Evolutionary conservation across 1,140 invertebrate species (phyloP), one percentile per base, ranked within the genome.

Genomic region (Bombus turneri): DNA sequence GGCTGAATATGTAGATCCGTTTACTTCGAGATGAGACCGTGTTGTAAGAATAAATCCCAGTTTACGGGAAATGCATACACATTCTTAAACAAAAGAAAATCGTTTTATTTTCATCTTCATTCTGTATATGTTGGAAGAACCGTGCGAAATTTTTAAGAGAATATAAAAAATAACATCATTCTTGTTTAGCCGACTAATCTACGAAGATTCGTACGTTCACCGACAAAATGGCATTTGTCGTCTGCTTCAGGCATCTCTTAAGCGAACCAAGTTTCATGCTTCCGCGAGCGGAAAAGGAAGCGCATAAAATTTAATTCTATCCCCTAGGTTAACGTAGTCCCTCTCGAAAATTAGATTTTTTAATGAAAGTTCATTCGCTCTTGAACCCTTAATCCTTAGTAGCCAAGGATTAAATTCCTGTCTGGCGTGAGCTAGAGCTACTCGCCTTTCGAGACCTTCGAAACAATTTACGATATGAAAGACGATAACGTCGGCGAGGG

Each of bases 311-410:
- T 90, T 90, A 90, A 90, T 90, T 90, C 78, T 90, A 87, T 78
- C 88, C 85, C 78, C 83, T 84, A 73, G 77, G 85, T 90, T 90
- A 86, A 78, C 88, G 85, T 82, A 87, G 73, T 90, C 78, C 85
- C 85, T 87, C 85, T 82, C 81, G 85, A 86, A 90, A 89, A 89
- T 89, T 89, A 83, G 88, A 90, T 90, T 90, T 90, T 90, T 89
- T 89, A 90, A 90, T 89, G 88, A 90, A 90, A 90, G 80, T 88
- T 89, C 85, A 87, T 90, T 89, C 86, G 85, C 88, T 57, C 69
- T 90, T 75, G 88, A 89, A 74, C 73, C 74, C n/a, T 85, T 81
- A 86, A 80, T 68, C 66, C 73, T 64, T 47, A 68, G 68, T 81
- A 89, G 81, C 78, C 82, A 78, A 87, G 84, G 88, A 89, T 90